phyloP scores from a whole-genome alignment of 2,797 vertebrate genomes.

The Enteromius viviparus region DNA sequence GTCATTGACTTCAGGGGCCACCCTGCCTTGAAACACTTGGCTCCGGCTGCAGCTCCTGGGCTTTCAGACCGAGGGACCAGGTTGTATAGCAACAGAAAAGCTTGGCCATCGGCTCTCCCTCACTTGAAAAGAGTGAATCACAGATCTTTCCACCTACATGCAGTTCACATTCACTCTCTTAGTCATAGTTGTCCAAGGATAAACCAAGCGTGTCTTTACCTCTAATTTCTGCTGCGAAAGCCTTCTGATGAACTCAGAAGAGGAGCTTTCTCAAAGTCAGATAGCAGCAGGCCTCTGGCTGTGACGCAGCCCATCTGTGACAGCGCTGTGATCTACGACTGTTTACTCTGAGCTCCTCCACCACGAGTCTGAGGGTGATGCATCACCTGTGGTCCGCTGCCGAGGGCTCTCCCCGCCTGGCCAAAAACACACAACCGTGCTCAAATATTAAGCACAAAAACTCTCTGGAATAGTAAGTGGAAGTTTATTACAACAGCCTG shows the following conservation, averaged over 20 bases:
- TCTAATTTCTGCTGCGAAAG: conserved; percentile 16
- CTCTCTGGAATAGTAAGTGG: not conserved
- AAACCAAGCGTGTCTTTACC: conserved; percentile 21
- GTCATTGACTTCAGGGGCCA: conserved; percentile 41
- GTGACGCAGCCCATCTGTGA: conserved; percentile 67
- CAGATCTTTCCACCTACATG: conserved; percentile 44
- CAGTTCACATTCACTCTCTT: conserved; percentile 29
- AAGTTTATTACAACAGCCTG: conserved; percentile 20
- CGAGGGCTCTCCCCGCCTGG: conserved; percentile 59
- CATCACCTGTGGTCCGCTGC: conserved; percentile 68
- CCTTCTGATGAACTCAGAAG: not conserved
- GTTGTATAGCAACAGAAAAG: conserved; percentile 42
- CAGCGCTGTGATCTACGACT: conserved; percentile 77
- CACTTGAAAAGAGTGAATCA: conserved; percentile 49
- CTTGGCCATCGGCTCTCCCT: conserved; percentile 33
- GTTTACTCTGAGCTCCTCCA: conserved; percentile 71
- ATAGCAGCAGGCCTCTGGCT: conserved; percentile 5
- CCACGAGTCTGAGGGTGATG: conserved; percentile 72
- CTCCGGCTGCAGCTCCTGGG: conserved; percentile 19
- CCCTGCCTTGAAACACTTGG: conserved; percentile 38
- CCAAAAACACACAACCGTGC: conserved; percentile 26
- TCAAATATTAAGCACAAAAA: conserved; percentile 19
- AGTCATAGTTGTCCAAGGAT: conserved; percentile 28
- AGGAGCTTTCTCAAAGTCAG: conserved; percentile 21
- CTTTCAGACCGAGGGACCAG: conserved; percentile 26